Evolutionary conservation across 2,888 invertebrate species (phyloP).

Genomic region (Caenorhabditis sp.): DNA sequence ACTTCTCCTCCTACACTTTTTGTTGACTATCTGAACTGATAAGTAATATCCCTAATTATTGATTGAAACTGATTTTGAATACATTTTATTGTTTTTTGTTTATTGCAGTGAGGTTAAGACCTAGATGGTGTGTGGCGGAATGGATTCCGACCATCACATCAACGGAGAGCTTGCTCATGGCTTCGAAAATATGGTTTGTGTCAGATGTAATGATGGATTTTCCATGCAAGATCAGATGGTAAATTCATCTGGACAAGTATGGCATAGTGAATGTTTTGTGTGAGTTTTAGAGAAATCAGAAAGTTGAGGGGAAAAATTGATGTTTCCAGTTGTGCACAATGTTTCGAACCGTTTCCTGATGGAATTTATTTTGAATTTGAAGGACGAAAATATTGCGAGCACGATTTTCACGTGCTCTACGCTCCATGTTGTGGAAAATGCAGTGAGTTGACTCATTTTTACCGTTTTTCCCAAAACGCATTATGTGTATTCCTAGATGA

Average conservation of each 20-base stretch:
- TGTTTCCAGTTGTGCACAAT: constrained; percentile 90
- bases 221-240: constrained; percentile 96
- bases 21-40: not conserved
- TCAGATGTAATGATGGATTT: constrained; percentile 88
- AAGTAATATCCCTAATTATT: constrained; percentile 1
- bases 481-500: too few species aligned
- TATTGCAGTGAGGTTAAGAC: not conserved
- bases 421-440: constrained; percentile 86
- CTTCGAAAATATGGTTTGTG: constrained; percentile 67
- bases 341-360: constrained; percentile 95
- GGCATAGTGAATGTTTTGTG: constrained; percentile 99
- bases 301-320: too few species aligned
- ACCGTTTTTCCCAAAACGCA: too few species aligned
- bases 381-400: constrained; percentile 97
- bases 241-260: constrained; percentile 95
- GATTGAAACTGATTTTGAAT: not conserved
- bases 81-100: not conserved
- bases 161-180: constrained; percentile 61
- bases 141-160: constrained; percentile 54
- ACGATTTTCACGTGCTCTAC: constrained; percentile 96
- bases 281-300: too few species aligned
- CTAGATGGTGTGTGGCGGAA: constrained; percentile 59
- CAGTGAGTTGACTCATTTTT: constrained; percentile 79
- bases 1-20: constrained; percentile 1
- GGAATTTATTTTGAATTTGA: constrained; percentile 98